Base-by-base conservation (phyloP, 2,888 invertebrate genomes). In the Alloscopus bannaensis region DNA sequence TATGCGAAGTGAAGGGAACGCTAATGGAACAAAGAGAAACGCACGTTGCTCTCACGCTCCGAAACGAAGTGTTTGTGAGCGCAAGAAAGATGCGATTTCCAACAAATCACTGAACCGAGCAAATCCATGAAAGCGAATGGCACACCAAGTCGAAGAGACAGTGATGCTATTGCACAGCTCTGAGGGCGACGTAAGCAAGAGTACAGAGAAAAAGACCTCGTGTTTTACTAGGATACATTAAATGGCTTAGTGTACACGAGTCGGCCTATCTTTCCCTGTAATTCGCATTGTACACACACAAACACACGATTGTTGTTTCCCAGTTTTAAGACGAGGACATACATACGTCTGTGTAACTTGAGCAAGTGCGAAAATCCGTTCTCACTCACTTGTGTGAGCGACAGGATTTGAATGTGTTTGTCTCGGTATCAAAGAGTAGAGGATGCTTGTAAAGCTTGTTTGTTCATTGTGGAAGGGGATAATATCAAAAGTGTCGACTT, bases 61-160 rank as follows among this genome's bases (percentile, higher is more conserved):
- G 47, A n/a, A n/a, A n/a, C n/a, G n/a, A n/a, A n/a, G n/a, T n/a
- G n/a, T n/a, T n/a, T n/a, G n/a, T n/a, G n/a, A 31, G n/a, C 29
- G n/a, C 3, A 62, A 24, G 16, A 40, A 20, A 42, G 18, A 28
- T 45, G 26, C 62, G 29, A 45, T 75, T 47, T 64, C 11, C 52
- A 52, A 75, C 60, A 76, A 76, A 76, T 68, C 68, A 76, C 31
- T 76, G 76, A 60, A 18, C 76, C 55, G 52, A 31, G 42, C 68
- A 68, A 52, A 68, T 76, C 29, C 65, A 45, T 75, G 60, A 22
- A 45, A 66, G 76, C 59, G 76, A 76, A 68, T 76, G 76, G 50
- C 60, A 76, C 45, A 29, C 18, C 57, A 42, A 55, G 36, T 40
- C 18, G 31, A 26, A 22, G 22, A 75, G 59, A 60, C 22, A 18